Evolutionary conservation across 2,113 vertebrate species (phyloP).

Genomic region (Camelus dromedarius): DNA sequence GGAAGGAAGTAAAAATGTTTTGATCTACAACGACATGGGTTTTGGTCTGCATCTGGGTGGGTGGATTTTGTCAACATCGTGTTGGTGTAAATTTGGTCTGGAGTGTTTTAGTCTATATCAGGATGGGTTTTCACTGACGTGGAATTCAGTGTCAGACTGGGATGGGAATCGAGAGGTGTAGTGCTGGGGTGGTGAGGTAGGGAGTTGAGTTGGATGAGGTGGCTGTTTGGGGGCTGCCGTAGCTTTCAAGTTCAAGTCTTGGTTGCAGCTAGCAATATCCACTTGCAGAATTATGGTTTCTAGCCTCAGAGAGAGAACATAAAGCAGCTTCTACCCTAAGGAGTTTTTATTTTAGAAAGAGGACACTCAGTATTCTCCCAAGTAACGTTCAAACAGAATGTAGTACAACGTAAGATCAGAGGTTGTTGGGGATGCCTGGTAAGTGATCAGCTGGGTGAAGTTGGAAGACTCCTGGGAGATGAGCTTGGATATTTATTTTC

Average conservation of each 20-base stretch:
- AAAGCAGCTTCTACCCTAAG: conserved; percentile 29
- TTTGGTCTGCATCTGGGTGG: not conserved
- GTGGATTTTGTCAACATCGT: not conserved
- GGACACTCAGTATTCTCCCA: conserved; percentile 46
- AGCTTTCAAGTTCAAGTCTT: conserved; percentile 28
- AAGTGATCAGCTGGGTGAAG: not conserved
- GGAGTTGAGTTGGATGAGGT: not conserved
- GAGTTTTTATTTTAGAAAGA: conserved; percentile 40
- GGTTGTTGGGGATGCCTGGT: not conserved
- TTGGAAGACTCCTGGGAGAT: conserved; percentile 47
- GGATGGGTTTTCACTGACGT: not conserved
- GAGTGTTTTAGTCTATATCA: not conserved
- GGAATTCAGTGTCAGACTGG: not conserved
- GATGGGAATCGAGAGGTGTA: not conserved
- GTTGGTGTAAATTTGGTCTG: not conserved
- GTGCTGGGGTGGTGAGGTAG: not conserved
- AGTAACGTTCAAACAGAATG: not conserved
- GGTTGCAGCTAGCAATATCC: conserved; percentile 13
- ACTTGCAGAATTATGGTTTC: conserved; percentile 39
- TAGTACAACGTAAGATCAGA: not conserved
- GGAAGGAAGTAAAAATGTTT: conserved; percentile 17
- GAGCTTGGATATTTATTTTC: conserved; percentile 43
- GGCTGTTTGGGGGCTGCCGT: not conserved
- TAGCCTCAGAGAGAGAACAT: not conserved
- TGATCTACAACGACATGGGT: not conserved